These are phyloP conservation scores for Protonibea diacanthus DNA, from an alignment of 2,797 vertebrate species.

Conservation along the genomic window DNA sequence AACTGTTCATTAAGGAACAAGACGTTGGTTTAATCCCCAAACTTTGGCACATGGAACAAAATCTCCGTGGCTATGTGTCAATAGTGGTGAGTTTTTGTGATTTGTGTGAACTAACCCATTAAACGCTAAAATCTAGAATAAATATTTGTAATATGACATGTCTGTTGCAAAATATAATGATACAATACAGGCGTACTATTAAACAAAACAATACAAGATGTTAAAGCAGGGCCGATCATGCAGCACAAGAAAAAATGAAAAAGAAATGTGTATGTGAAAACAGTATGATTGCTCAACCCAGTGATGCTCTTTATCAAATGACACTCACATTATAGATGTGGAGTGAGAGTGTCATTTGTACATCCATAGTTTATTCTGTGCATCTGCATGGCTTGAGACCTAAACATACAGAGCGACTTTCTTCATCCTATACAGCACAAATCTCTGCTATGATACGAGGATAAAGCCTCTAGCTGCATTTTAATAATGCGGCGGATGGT, in stretches of 20 bases:
- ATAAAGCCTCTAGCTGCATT: conserved; percentile 7
- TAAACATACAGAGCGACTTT: background rate
- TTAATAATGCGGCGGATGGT: background rate
- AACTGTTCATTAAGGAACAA: background rate
- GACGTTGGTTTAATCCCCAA: background rate
- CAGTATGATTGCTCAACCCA: conserved; percentile 2
- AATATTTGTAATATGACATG: conserved; percentile 24
- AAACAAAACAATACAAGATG: conserved; percentile 13
- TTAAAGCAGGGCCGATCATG: conserved; percentile 28
- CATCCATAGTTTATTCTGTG: conserved; percentile 1
- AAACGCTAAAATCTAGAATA: background rate
- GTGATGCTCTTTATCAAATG: conserved; percentile 17
- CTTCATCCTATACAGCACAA: background rate
- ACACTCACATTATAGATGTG: background rate
- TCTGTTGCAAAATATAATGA: conserved; percentile 10
- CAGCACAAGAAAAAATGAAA: conserved; percentile 18
- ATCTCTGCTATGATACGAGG: background rate
- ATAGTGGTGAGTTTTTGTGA: background rate
- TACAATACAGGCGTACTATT: conserved; percentile 5
- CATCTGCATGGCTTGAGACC: conserved; percentile 6
- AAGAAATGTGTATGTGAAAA: conserved; percentile 10
- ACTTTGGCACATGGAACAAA: background rate
- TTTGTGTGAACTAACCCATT: background rate
- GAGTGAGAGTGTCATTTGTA: background rate
- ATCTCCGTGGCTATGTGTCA: background rate